Conservation (phyloP, 2,797 vertebrate genomes). For the Hippopotamyrus pictus region DNA sequence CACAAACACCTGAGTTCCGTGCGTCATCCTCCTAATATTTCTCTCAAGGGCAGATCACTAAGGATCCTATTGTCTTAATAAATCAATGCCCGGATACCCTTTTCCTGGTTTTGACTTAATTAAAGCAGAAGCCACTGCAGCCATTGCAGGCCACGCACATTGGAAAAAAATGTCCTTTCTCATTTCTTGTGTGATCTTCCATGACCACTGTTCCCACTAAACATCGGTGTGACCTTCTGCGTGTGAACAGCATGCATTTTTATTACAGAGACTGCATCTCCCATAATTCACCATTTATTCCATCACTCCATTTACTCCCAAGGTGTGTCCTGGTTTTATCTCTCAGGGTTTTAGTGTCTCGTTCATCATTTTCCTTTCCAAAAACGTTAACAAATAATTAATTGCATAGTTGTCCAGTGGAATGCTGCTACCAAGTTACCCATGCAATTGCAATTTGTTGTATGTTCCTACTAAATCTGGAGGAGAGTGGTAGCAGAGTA, state of each 20-base stretch:
- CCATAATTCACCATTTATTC: not conserved
- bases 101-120: conserved; percentile 9
- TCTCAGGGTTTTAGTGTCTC: conserved; percentile 13
- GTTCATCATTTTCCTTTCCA: conserved; percentile 32
- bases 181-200: not conserved
- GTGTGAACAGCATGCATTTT: not conserved
- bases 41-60: conserved; percentile 21
- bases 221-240: not conserved
- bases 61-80: conserved; percentile 18
- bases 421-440: conserved; percentile 36
- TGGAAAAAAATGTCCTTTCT: not conserved
- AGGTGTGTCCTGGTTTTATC: conserved; percentile 15
- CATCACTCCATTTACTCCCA: not conserved
- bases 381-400: conserved; percentile 35
- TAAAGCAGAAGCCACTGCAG: conserved; percentile 12
- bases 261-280: conserved; percentile 1
- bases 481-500: not conserved
- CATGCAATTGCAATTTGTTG: conserved; percentile 30
- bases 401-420: conserved; percentile 19
- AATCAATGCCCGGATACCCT: not conserved
- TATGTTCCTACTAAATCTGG: conserved; percentile 5
- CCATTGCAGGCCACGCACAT: not conserved
- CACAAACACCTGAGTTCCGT: conserved; percentile 18
- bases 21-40: conserved; percentile 7
- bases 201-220: not conserved